Base-by-base conservation (phyloP, 2,797 vertebrate genomes). In the Lateolabrax maculatus region DNA sequence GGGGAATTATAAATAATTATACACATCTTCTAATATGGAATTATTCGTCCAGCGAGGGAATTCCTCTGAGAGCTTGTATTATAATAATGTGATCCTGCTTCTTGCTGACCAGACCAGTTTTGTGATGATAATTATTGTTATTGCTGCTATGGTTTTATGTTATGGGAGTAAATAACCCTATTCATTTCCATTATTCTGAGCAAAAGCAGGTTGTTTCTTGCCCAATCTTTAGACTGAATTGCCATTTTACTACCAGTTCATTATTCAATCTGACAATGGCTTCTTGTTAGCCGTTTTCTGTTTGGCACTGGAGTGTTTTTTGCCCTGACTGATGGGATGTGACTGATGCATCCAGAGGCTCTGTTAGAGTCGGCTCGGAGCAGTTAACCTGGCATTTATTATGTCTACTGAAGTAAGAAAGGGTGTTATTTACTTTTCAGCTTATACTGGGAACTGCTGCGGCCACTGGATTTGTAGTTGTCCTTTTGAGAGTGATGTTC, bases 1-100 rank as follows among this genome's bases (percentile, higher is more conserved):
- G 49, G 70, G 43, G 68, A 77, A 74, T 77, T 56, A 70, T 53
- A 63, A 85, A 70, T 85, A 36, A 81, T 81, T 60, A 68, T 61
- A 51, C 73, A 67, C 29, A 72, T n/a, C 46, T 46, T 71, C 49
- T 44, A 57, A 71, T 55, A 19, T 69, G 69, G 62, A 83, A 49
- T 34, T 5, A 68, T 71, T 80, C 2, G 16, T 58, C 27, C 6
- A 15, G 25, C 2, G 31, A 46, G 51, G 49, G n/a, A 18, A 53
- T 71, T 79, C 77, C 39, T 57, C 39, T 36, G 48, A 66, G 61
- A 39, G 44, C 34, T 71, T 36, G 31, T 21, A 0, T 55, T 58
- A 1, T 43, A 55, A 60, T 77, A 3, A 76, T 57, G 55, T 16
- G 13, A 25, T 25, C 3, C 58, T 52, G 67, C 52, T 69, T 49